A percentile compares a stretch with the other conserved stretches of the same genome.
Evolutionary conservation across 2,888 invertebrate genomes (phyloP).

Genomic region (Leptura quadrifasciata): DNA sequence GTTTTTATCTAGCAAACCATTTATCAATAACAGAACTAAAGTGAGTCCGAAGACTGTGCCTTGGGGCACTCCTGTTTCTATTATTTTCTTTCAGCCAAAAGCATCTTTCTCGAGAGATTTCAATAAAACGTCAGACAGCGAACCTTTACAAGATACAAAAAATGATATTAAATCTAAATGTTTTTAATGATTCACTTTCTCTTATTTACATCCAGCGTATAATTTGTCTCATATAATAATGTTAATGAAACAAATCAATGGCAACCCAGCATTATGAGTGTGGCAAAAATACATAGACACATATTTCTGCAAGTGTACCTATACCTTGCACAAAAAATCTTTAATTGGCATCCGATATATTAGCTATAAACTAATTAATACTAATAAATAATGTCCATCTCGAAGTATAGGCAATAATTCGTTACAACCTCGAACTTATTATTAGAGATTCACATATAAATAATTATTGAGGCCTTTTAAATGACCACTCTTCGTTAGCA

Average conservation of each 20-base stretch:
- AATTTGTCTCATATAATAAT: background rate
- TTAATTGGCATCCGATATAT: background rate
- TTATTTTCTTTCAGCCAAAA: too few species aligned
- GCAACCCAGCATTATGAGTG: background rate
- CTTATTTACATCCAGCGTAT: background rate
- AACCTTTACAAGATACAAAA: background rate
- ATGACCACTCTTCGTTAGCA: constrained; percentile 55
- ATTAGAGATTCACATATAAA: constrained; percentile 51
- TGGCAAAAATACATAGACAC: background rate
- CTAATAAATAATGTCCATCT: constrained; percentile 29
- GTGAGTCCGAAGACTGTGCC: too few species aligned
- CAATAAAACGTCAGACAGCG: background rate
- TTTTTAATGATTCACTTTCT: too few species aligned
- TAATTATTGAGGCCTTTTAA: constrained; percentile 47
- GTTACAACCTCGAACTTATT: constrained; percentile 31
- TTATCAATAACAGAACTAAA: too few species aligned
- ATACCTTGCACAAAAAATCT: background rate
- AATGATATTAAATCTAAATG: too few species aligned
- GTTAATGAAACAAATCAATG: background rate
- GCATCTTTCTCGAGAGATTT: background rate
- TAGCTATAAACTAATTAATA: constrained; percentile 28
- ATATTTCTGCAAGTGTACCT: background rate
- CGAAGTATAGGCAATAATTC: constrained; percentile 24
- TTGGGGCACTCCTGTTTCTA: too few species aligned
- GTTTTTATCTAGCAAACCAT: too few species aligned